phyloP scores from a whole-genome alignment of 92 coral and sea anemone genomes.

The Plumapathes pennacea region DNA sequence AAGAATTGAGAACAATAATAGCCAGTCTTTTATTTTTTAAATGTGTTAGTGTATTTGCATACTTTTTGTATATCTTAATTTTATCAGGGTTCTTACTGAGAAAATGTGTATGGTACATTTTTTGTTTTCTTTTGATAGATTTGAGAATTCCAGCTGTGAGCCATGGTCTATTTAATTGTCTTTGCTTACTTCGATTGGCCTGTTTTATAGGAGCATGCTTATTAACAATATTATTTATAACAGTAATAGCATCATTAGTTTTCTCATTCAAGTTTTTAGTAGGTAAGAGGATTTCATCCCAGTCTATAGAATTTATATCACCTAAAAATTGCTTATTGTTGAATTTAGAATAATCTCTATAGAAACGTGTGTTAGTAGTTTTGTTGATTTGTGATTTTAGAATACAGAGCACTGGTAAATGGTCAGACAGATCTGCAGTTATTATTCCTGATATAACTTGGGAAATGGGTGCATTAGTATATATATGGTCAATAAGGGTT shows the following conservation, averaged over 20 bases:
- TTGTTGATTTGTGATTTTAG: conserved; percentile 5
- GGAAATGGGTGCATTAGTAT: conserved; percentile 32
- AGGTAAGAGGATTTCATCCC: conserved; percentile 21
- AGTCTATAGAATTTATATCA: conserved; percentile 22
- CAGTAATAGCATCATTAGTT: conserved; percentile 8
- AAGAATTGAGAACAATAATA: conserved; percentile 17
- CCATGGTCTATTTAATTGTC: conserved; percentile 40
- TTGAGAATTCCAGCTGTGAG: conserved; percentile 34
- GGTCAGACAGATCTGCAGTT: conserved; percentile 52
- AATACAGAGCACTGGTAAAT: conserved; percentile 46
- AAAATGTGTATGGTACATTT: conserved; percentile 45
- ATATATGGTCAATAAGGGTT: conserved; percentile 58
- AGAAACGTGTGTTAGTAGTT: conserved; percentile 1
- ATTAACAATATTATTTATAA: conserved; percentile 23
- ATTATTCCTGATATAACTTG: conserved; percentile 27
- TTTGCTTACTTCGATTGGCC: conserved; percentile 21
- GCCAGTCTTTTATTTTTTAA: conserved; percentile 19
- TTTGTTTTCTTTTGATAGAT: conserved; percentile 51
- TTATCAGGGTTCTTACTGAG: conserved; percentile 17
- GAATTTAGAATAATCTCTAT: conserved; percentile 24
- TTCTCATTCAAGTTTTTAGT: conserved; percentile 31
- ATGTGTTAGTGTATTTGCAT: conserved; percentile 12
- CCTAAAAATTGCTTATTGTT: conserved; percentile 18
- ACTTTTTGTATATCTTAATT: conserved; percentile 20
- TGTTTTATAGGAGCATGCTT: conserved; percentile 45